A percentile compares a stretch with the other conserved stretches of the same genome.
These are phyloP conservation scores for Myotis lucifugus DNA, from an alignment of 2,113 vertebrate species.

Conservation along the genomic window DNA sequence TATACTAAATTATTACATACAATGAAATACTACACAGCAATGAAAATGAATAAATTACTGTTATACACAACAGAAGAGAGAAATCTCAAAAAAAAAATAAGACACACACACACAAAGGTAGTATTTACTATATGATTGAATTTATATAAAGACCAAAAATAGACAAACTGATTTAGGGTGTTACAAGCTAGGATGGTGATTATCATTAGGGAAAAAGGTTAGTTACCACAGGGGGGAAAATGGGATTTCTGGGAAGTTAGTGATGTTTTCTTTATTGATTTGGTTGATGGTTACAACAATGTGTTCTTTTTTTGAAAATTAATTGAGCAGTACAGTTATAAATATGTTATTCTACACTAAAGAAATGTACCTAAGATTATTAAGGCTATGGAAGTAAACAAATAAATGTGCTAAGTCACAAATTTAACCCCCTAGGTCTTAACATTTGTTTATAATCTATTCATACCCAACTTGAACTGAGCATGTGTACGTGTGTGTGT, in stretches of 20 bases:
- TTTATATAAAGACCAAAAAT: neutral
- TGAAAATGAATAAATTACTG: neutral
- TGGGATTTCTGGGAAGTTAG: neutral
- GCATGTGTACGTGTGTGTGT: too few relatives aligned
- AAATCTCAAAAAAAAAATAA: neutral
- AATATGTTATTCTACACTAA: neutral
- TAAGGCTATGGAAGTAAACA: neutral
- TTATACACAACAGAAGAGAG: neutral
- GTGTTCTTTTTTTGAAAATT: slow-evolving; percentile 13
- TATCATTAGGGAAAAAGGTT: neutral
- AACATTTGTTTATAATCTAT: neutral
- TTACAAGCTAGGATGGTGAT: neutral
- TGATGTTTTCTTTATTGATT: neutral
- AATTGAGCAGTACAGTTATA: neutral
- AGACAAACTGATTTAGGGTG: neutral
- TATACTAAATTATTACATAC: neutral
- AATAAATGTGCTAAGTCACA: neutral
- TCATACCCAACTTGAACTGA: neutral
- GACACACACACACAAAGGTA: neutral
- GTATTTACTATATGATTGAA: neutral
- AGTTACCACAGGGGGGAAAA: neutral
- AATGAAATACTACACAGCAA: neutral
- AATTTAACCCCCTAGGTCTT: neutral
- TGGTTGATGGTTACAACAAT: neutral
- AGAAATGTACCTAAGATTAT: neutral